Evolutionary conservation across 2,888 invertebrate genomes (phyloP), one percentile per base, ranked within the genome.

Genomic region (Clepsis dumicolana): DNA sequence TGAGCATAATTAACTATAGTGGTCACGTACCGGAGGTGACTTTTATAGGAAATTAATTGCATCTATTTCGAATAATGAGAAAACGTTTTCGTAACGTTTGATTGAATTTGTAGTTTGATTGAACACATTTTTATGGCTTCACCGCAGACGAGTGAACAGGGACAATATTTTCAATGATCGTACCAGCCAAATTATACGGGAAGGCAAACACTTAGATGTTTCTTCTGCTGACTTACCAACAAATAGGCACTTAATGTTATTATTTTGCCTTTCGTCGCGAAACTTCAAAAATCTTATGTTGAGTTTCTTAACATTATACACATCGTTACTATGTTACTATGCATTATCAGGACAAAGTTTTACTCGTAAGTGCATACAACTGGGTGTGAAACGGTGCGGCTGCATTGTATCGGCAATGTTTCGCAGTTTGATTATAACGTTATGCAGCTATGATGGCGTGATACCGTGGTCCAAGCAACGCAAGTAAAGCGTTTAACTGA

Each of bases 1-100:
- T 85, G 77, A 83, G 82, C 86, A 80, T 83, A 81, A 89, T 91
- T 90, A 90, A 89, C 90, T 88, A 88, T 75, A 78, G 68, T 29
- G 81, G 83, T 81, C 84, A 84, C 80, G 82, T 81, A 75, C 74
- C 71, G 69, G 72, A 62, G 66, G 56, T 69, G 70, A 68, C 59
- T 70, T 44, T 44, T 54, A 57, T 71, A 50, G 48, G 68, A 65
- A 50, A 57, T 21, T 56, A 12, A 29, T 1, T 2, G 18, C 18
- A 61, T 32, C 12, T 3, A 2, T 16, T 44, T 1, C 2, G 16
- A 18, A 21, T 21, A 16, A 44, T 44, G 4, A 18, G 44, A 38
- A 38, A 38, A 38, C n/a, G 38, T 14, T 38, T n/a, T 29, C 29
- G n/a, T 0, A 12, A 3, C 4, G 14, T 14, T n/a, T 38, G 38